Percentiles rank a stretch among this genome's conserved stretches.
phyloP scores from a whole-genome alignment of 2,113 vertebrate species.

The Amblyopsis rosae region DNA sequence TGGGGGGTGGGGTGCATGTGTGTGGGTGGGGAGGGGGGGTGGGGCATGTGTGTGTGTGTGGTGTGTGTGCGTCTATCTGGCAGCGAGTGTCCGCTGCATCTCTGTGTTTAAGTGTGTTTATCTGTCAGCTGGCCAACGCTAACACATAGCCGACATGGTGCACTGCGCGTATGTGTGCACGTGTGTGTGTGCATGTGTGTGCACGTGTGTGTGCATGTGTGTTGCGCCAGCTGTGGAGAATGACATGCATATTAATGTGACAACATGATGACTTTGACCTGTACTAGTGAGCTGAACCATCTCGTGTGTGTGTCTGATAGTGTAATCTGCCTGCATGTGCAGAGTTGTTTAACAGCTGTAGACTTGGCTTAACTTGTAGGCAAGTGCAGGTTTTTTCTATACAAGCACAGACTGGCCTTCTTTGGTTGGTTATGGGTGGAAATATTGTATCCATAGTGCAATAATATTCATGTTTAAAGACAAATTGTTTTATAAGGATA shows the following conservation, averaged over 20 bases:
- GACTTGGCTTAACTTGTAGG: constrained; percentile 54
- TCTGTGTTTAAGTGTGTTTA: constrained; percentile 67
- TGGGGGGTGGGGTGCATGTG: too few species aligned
- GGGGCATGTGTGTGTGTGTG: constrained; percentile 6
- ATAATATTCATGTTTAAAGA: background rate
- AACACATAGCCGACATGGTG: constrained; percentile 47
- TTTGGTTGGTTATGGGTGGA: constrained; percentile 36
- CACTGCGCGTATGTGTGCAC: constrained; percentile 22
- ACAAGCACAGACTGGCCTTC: constrained; percentile 34
- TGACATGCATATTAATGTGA: constrained; percentile 58
- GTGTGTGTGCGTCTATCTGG: background rate
- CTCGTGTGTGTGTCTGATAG: constrained; percentile 44
- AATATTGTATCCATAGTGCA: background rate
- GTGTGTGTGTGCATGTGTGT: constrained; percentile 10
- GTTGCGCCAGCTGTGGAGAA: constrained; percentile 65
- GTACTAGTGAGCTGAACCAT: constrained; percentile 48
- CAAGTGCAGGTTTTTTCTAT: constrained; percentile 56
- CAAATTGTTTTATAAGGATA: too few species aligned
- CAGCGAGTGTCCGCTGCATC: constrained; percentile 40
- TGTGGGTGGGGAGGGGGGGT: too few species aligned
- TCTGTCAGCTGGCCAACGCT: constrained; percentile 57
- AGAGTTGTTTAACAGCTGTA: constrained; percentile 69
- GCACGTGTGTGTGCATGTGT: constrained; percentile 19
- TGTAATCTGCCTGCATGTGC: constrained; percentile 56
- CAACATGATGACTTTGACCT: constrained; percentile 68